Conservation (phyloP, 2,888 invertebrate species). For the Luffia ferchaultella region DNA sequence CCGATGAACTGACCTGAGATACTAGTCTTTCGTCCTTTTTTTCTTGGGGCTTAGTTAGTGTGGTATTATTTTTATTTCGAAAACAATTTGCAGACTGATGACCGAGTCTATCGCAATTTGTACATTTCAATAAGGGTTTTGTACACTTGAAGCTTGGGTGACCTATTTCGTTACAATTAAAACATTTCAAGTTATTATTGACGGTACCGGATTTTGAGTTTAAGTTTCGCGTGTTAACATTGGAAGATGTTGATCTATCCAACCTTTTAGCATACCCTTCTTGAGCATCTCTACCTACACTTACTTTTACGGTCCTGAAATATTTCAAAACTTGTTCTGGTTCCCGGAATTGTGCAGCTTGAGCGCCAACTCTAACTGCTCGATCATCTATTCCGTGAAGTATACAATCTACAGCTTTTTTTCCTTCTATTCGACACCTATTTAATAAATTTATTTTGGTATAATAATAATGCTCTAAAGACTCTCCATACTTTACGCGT, state of each 20-base stretch:
- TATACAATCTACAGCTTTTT: slow-evolving; percentile 16
- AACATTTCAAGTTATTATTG: slow-evolving; percentile 5
- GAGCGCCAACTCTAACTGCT: slow-evolving; percentile 14
- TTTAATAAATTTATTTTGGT: slow-evolving; percentile 17
- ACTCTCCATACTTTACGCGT: slow-evolving; percentile 7
- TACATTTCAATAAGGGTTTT: neutral
- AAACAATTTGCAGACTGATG: neutral
- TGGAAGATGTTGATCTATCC: slow-evolving; percentile 7
- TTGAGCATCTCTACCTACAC: neutral
- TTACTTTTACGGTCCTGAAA: slow-evolving; percentile 6
- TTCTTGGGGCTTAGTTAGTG: neutral
- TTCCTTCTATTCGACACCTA: slow-evolving; percentile 13
- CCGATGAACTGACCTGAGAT: too few relatives aligned
- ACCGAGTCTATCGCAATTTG: neutral
- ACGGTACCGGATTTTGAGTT: slow-evolving; percentile 2
- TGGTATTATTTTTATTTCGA: neutral
- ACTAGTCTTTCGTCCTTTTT: neutral
- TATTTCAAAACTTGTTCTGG: slow-evolving; percentile 15
- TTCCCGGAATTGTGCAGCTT: slow-evolving; percentile 16
- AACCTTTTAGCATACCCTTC: neutral
- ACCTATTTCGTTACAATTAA: slow-evolving; percentile 9
- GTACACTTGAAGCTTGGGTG: slow-evolving; percentile 15
- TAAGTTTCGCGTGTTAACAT: neutral
- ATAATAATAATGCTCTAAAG: slow-evolving; percentile 16
- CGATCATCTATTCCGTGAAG: slow-evolving; percentile 16